Evolutionary conservation across 2,888 invertebrate genomes (phyloP).

Genomic region (Drosophila mayaguana): DNA sequence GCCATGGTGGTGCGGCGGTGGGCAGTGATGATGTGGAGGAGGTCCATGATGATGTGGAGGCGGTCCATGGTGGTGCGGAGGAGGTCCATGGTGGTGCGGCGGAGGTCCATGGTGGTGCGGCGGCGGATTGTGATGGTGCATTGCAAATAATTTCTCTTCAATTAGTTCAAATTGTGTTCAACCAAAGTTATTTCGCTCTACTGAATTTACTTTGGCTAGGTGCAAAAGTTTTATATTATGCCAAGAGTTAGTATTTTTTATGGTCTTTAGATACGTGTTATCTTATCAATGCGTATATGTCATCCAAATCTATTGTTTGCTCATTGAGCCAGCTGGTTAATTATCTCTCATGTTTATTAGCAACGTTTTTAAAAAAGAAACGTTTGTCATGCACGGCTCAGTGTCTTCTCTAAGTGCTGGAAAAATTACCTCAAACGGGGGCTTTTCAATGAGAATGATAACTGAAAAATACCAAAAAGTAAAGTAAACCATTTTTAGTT

Average conservation of each 20-base stretch:
- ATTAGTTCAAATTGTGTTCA: constrained; percentile 14
- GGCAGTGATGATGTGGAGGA: constrained; percentile 26
- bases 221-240: constrained; percentile 43
- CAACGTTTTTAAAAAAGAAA: constrained; percentile 17
- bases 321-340: constrained; percentile 1
- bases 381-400: constrained; percentile 1
- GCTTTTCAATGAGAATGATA: constrained; percentile 1
- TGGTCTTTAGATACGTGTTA: constrained; percentile 39
- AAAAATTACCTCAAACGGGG: constrained; percentile 5
- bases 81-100: constrained; percentile 39
- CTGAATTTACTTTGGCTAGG: constrained; percentile 28
- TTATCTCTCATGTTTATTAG: constrained; percentile 8
- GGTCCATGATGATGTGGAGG: constrained; percentile 30
- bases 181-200: constrained; percentile 14
- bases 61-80: constrained; percentile 30
- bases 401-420: not conserved
- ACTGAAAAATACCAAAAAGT: not conserved
- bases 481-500: not conserved
- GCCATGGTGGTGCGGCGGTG: constrained; percentile 29
- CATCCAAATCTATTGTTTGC: constrained; percentile 28
- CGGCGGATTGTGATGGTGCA: constrained; percentile 38
- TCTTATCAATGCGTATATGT: constrained; percentile 41
- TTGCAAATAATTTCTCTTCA: constrained; percentile 1
- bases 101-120: constrained; percentile 41
- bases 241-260: constrained; percentile 22